Evolutionary conservation across 1,140 invertebrate species (phyloP), one percentile per base, ranked within the genome.

Genomic region (Doryteuthis pealeii): DNA sequence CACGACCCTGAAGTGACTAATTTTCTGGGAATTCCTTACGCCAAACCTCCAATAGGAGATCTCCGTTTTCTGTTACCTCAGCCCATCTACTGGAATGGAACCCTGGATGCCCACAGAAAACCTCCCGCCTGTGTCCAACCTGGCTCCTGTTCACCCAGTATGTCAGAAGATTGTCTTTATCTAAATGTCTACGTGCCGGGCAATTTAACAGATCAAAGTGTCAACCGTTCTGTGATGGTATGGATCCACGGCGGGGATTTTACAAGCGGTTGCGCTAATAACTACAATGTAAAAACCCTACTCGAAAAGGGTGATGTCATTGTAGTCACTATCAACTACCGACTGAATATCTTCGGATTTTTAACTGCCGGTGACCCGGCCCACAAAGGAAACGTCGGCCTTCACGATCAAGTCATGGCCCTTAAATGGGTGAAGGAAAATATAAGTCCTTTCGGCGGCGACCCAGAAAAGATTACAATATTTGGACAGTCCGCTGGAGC

Each of bases 141-240:
- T 26, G 30, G 8, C 5, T 32, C 66, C 18, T 12, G 10, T 3
- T 22, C 31, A 31, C 45, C 32, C 15, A 65, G 10, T 26, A 58
- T 33, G 35, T 70, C 72, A 14, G 96, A 98, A 89, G 96, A 98
- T 84, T 98, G 96, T 81, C 90, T 98, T 0, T 97, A 97, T 84
- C 89, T 98, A 40, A 98, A 98, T 83, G 91, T 98, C 54, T 98
- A 92, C 86, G 93, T 94, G 14, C 96, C 96, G 12, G 33, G 32
- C 10, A 72, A 77, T 70, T 35, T 69, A 28, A 58, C 33, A 62
- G 71, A 72, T 32, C 12, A 66, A 33, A 69, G 30, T 43, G 49
- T 58, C 33, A 71, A 49, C 45, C 68, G 69, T 30, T 54, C 78
- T 14, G 76, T 79, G 8, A 75, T 82, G 68, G 70, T 82, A 49